A percentile compares a stretch with the other conserved stretches of the same genome.
These are phyloP conservation scores for Adelphocoris suturalis DNA, from an alignment of 2,888 invertebrate genomes.

Conservation along the genomic window DNA sequence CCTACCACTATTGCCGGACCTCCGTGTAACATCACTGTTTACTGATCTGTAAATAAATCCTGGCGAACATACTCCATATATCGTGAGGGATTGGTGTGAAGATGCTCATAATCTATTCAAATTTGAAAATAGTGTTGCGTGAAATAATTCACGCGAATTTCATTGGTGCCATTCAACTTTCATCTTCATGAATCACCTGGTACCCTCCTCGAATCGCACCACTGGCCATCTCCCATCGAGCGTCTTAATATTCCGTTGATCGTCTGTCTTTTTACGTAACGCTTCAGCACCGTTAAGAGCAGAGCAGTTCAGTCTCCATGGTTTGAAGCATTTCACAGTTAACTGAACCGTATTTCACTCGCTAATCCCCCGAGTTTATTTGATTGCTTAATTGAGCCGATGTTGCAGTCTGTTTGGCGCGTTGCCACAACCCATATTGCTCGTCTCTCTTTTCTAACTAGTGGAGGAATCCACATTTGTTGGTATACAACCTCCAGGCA, in stretches of 20 bases:
- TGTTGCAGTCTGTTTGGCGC: background rate
- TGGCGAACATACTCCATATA: too few relatives aligned
- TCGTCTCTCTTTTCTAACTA: background rate
- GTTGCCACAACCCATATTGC: background rate
- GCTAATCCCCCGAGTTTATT: background rate
- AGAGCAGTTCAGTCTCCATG: background rate
- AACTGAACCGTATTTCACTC: background rate
- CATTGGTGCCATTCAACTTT: too few relatives aligned
- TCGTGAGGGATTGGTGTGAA: too few relatives aligned
- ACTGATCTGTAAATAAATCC: too few relatives aligned
- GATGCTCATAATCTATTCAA: too few relatives aligned
- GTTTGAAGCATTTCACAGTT: slow-evolving; percentile 12
- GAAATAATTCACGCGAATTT: too few relatives aligned
- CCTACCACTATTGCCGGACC: too few relatives aligned
- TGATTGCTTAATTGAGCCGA: background rate
- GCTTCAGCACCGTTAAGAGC: slow-evolving; percentile 20
- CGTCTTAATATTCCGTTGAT: slow-evolving; percentile 4
- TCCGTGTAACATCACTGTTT: too few relatives aligned
- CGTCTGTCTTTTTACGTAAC: slow-evolving; percentile 8
- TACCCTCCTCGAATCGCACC: background rate
- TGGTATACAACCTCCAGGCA: too few relatives aligned
- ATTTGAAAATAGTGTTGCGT: too few relatives aligned
- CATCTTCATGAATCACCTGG: background rate
- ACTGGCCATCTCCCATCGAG: background rate
- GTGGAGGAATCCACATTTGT: too few relatives aligned